Evolutionary conservation across 2,113 vertebrate genomes (phyloP), one percentile per base, ranked within the genome.

Genomic region (Aplodontia rufa): DNA sequence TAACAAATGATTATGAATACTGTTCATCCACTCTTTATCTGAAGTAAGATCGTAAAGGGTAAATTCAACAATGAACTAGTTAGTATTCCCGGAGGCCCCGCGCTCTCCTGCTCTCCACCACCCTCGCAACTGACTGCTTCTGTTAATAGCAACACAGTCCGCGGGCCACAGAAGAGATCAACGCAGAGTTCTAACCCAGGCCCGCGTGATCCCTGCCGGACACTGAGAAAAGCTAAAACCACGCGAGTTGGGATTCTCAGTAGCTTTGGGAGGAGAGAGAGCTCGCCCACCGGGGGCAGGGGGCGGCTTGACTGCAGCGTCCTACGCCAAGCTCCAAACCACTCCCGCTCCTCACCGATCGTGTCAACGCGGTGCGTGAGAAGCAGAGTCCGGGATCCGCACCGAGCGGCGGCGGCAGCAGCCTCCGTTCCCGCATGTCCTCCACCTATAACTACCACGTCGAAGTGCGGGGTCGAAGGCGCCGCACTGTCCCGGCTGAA

Each of bases 341-440:
- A 90, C 45, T 1, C 11, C 13, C 1, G 22, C 19, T 30, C 13
- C 96, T 98, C 98, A 99, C 99, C 99, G 68, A 99, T 99, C 20
- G 99, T 99, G 62, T 97, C 94, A 81, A 99, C 98, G 90, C 98
- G 99, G 97, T 99, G 99, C 5, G 99, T 99, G 93, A 99, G 97
- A 20, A 99, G 98, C 91, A 99, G 98, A 0, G 99, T 99, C 55
- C 98, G 97, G 24, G 99, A 99, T 20, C 99, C 99, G 32, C 98
- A 97, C 45, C 99, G 98, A 35, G 99, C 98, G 0, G 99, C 99
- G 0, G 99, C 99, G 0, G 99, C 98, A 0, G 99, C 99, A 0
- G 99, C 99, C 97, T 99, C 99, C 0, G 99, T 99, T 32, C 99
- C 99, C 0, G 99, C 99, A 0, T 99, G 99, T 32, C 99, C 99